phyloP scores from a whole-genome alignment of 1,140 invertebrate genomes.

The Coelopa frigida region DNA sequence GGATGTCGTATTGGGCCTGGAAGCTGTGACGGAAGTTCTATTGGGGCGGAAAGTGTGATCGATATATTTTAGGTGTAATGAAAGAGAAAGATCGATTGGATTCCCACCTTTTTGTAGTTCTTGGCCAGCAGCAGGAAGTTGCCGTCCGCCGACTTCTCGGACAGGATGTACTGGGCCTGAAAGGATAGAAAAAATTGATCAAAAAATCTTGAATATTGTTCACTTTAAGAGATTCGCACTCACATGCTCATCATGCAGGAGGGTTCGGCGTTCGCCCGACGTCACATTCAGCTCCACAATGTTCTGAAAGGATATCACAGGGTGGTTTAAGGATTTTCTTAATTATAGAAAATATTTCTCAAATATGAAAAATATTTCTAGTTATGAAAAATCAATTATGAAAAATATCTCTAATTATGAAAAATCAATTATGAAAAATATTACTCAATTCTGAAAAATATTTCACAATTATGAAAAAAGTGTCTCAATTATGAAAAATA shows the following conservation, averaged over 20 bases:
- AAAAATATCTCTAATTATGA: too few relatives aligned
- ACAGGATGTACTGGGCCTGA: slow-evolving; percentile 26
- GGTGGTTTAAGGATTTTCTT: not conserved
- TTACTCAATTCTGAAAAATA: too few relatives aligned
- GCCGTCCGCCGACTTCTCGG: slow-evolving; percentile 37
- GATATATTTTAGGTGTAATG: slow-evolving; percentile 20
- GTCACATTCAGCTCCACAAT: slow-evolving; percentile 33
- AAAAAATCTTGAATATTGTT: not conserved
- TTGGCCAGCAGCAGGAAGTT: slow-evolving; percentile 31
- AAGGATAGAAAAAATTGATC: not conserved
- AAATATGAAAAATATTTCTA: too few relatives aligned
- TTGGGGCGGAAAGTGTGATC: slow-evolving; percentile 20
- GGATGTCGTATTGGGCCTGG: slow-evolving; percentile 52
- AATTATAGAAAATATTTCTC: too few relatives aligned
- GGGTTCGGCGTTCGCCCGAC: slow-evolving; percentile 14
- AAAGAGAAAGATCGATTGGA: slow-evolving; percentile 12
- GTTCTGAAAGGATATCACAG: slow-evolving; percentile 12
- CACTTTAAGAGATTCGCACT: slow-evolving; percentile 4
- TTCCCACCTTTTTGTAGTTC: slow-evolving; percentile 31
- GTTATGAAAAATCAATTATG: too few relatives aligned
- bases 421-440: too few relatives aligned
- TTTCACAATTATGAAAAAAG: too few relatives aligned
- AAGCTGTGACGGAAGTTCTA: slow-evolving; percentile 59
- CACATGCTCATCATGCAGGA: slow-evolving; percentile 20
- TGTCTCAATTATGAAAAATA: too few relatives aligned